Evolutionary conservation across 2,797 vertebrate species (phyloP).

Genomic region (Alfaro cultratus): DNA sequence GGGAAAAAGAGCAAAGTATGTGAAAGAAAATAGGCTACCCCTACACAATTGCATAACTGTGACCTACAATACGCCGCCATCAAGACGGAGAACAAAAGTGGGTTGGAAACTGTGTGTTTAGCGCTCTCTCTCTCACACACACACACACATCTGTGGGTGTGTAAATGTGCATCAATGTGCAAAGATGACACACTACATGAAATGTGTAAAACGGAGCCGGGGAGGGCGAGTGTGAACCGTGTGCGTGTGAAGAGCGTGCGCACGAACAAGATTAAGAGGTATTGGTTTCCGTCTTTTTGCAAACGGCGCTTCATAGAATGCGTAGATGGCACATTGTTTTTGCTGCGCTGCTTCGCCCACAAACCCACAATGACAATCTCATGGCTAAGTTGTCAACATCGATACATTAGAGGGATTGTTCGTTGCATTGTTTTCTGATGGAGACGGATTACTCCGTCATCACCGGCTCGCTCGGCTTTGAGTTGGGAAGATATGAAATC

Average conservation of each 20-base stretch:
- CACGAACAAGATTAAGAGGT: slow-evolving; percentile 68
- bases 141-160: slow-evolving; percentile 59
- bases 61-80: slow-evolving; percentile 69
- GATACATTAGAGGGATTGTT: slow-evolving; percentile 67
- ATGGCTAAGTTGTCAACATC: slow-evolving; percentile 72
- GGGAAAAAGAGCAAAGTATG: slow-evolving; percentile 24
- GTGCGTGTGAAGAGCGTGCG: slow-evolving; percentile 26
- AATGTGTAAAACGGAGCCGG: slow-evolving; percentile 61
- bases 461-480: slow-evolving; percentile 46
- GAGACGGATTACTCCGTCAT: slow-evolving; percentile 68
- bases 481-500: slow-evolving; percentile 58
- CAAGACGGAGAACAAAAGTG: slow-evolving; percentile 62
- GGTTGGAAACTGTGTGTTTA: slow-evolving; percentile 71
- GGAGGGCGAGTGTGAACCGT: slow-evolving; percentile 45
- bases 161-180: slow-evolving; percentile 54
- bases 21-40: slow-evolving; percentile 72
- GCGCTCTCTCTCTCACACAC: not conserved
- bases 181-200: slow-evolving; percentile 58
- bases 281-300: slow-evolving; percentile 65
- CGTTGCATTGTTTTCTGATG: slow-evolving; percentile 63
- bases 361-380: slow-evolving; percentile 62
- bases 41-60: slow-evolving; percentile 76
- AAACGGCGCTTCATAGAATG: slow-evolving; percentile 49
- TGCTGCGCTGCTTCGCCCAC: slow-evolving; percentile 59
- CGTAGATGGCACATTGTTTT: slow-evolving; percentile 60